Base-by-base conservation (phyloP, 2,888 invertebrate species). In the Cyclophora albipunctata region DNA sequence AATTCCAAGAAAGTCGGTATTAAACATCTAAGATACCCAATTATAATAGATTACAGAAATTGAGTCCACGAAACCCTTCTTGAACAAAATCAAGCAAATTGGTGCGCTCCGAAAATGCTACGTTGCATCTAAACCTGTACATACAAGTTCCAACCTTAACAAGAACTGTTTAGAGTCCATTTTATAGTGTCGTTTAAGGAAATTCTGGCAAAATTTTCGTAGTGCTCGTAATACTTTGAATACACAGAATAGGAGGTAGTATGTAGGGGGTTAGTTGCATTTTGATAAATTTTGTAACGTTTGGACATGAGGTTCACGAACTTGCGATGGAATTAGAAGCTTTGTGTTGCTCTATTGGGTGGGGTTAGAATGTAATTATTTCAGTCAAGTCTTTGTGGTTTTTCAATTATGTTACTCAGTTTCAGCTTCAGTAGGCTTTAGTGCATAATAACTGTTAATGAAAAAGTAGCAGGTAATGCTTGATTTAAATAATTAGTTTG, bases 51-150 rank as follows among this genome's bases (percentile, higher is more conserved):
- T 47, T 5, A 34, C 45, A 47, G 46, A 50, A 51, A 44, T 46
- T 45, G 58, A 59, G 61, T 64, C 60, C 56, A 48, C 59, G 58
- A 59, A 68, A 60, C 66, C 54, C 53, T 58, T 58, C 71, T 69
- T 67, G 73, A 75, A 79, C 74, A 77, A 78, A 81, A 78, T 78
- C 75, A 73, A 70, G 70, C 75, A 80, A 81, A 81, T 82, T 81
- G 80, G 79, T 69, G 67, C 64, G 63, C 75, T 76, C 69, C 68
- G 69, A 66, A 74, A 37, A 71, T 73, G 77, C 75, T 74, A 67
- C 71, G 71, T 68, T 76, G 78, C 78, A 78, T 77, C 71, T 74
- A 77, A 74, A 62, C 55, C 41, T 49, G 35, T 37, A 3, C 48
- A 51, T 46, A 48, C 45, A 33, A 73, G 64, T 57, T 51, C 45